Base-by-base conservation (phyloP, 1,140 invertebrate genomes). In the Drosophila nasuta region DNA sequence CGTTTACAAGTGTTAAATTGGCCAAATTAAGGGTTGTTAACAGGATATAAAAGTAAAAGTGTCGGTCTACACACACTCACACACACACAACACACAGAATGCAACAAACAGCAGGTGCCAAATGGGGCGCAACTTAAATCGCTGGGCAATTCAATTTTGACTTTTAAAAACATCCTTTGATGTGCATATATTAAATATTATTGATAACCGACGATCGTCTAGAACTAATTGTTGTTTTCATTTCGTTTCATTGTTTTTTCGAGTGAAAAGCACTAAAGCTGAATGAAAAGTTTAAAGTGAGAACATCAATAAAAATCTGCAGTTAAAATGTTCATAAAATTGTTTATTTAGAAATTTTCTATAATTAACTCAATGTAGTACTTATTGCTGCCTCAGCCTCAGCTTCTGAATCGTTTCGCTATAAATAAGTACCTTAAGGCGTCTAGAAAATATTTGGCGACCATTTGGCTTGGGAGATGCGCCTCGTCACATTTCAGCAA, bases 1-100 rank as follows among this genome's bases (percentile, higher is more conserved):
- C 85, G 75, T 89, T 89, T 89, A 89, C 85, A 89, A 89, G 85
- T 89, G 85, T 89, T 89, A 89, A 89, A 89, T 90, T 89, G 85
- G 71, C 75, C 85, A 90, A 89, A 89, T 89, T 89, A 78, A 35
- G 71, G 85, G 85, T 89, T 88, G 83, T 88, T 88, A 88, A 88
- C 83, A 88, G 83, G 83, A 88, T 88, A 88, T 83, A 88, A 88
- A 88, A 89, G 86, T 90, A 90, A 89, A 89, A 90, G 85, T 90
- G 85, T 85, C 81, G 48, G 63, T 38, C n/a, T 20, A 57, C 48
- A 52, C 7, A 33, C 4, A 5, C 5, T 6, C 30, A 33, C 6
- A 6, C 30, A 4, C 6, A 15, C 17, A 20, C 17, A 20, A n/a
- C 46, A 28, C 25, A 28, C 25, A 13, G 17, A 45, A 63, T 52